Evolutionary conservation across 2,888 invertebrate genomes (phyloP).

Genomic region (Mesorhabditis belari): DNA sequence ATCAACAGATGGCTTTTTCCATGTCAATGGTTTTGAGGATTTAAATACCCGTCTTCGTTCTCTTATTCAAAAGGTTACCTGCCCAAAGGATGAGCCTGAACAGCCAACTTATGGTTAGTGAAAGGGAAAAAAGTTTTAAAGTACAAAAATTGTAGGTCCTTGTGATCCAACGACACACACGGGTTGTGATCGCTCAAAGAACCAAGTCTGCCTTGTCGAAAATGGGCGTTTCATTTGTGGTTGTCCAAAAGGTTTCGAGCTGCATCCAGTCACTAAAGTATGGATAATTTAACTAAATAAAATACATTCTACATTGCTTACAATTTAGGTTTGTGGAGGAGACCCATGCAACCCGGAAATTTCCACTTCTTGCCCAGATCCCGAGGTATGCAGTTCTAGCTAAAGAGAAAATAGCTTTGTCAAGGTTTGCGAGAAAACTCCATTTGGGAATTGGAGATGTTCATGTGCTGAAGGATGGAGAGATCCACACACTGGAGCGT

Average conservation of each 20-base stretch:
- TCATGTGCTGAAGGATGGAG: constrained; percentile 41
- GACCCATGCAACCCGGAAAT: constrained; percentile 47
- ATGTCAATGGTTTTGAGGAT: constrained; percentile 48
- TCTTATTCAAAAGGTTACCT: constrained; percentile 45
- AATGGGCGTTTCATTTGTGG: constrained; percentile 29
- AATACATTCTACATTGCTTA: not conserved
- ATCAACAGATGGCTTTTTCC: constrained; percentile 36
- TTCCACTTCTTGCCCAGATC: constrained; percentile 42
- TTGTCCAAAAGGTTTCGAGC: constrained; percentile 45
- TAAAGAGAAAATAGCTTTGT: too few species aligned
- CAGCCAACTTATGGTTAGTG: constrained; percentile 15
- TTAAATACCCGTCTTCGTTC: constrained; percentile 42
- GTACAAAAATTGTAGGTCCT: constrained; percentile 15
- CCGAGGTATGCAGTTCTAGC: constrained; percentile 49
- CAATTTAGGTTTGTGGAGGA: constrained; percentile 40
- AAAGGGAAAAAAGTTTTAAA: constrained; percentile 6
- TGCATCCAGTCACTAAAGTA: constrained; percentile 40
- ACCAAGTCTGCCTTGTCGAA: constrained; percentile 36
- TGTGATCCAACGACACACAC: constrained; percentile 39
- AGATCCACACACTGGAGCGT: constrained; percentile 31
- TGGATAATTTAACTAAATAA: not conserved
- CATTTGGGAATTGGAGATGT: constrained; percentile 48
- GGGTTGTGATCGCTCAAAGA: constrained; percentile 42
- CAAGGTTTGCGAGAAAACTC: constrained; percentile 35
- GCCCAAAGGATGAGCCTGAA: constrained; percentile 23